Conservation (phyloP, 2,888 invertebrate species). For the Coelopa pilipes region DNA sequence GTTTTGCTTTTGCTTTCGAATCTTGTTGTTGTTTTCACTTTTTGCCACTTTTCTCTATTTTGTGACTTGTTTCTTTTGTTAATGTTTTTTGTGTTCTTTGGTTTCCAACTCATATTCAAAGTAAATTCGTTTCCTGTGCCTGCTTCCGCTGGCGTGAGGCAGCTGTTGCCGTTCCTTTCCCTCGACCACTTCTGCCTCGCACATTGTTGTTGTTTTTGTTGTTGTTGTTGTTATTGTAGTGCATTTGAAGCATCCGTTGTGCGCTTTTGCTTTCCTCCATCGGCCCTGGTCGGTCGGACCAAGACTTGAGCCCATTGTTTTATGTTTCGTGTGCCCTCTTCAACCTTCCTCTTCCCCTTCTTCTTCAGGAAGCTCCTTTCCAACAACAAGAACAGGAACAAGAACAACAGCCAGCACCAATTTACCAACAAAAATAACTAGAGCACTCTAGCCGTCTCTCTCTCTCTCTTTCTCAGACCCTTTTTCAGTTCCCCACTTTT, state of each 20-base stretch:
- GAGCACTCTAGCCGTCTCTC: neutral
- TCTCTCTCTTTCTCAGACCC: neutral
- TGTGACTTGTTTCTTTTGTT: neutral
- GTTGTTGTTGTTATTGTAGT: neutral
- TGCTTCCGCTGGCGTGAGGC: conserved; percentile 15
- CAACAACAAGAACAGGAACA: conserved; percentile 1
- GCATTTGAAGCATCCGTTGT: conserved; percentile 1
- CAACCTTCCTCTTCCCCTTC: too few species aligned
- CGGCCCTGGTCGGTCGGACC: neutral
- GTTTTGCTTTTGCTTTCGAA: neutral
- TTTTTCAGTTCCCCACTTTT: conserved; percentile 5
- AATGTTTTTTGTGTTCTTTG: neutral
- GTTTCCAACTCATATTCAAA: conserved; percentile 16
- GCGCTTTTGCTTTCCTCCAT: conserved; percentile 5
- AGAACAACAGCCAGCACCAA: conserved; percentile 2
- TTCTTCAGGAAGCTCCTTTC: neutral
- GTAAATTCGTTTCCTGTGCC: conserved; percentile 22
- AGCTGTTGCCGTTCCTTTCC: neutral
- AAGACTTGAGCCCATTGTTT: conserved; percentile 24
- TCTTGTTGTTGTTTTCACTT: neutral
- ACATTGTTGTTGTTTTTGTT: neutral
- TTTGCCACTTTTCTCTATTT: neutral
- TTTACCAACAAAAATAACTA: neutral
- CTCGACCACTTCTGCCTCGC: neutral
- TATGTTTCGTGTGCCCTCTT: too few species aligned